Conservation (phyloP, 2,888 invertebrate genomes). For the Protodeltote pygarga region DNA sequence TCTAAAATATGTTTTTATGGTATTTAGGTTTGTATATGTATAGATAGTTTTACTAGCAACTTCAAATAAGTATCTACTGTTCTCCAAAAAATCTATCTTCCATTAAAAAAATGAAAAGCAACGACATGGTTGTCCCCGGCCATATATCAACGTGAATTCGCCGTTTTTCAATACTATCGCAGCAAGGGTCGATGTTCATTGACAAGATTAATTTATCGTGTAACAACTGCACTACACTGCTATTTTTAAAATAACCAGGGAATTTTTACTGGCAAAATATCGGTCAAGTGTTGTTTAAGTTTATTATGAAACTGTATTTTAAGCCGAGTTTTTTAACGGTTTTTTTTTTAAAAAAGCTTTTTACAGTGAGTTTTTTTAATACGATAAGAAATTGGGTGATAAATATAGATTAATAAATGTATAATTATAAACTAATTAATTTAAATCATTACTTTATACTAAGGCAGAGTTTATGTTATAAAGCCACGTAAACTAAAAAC, state of each 20-base stretch:
- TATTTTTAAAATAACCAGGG: slow-evolving; percentile 43
- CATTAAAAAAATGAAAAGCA: slow-evolving; percentile 46
- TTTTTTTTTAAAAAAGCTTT: too few species aligned
- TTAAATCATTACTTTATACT: too few species aligned
- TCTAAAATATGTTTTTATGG: too few species aligned
- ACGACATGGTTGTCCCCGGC: slow-evolving; percentile 43
- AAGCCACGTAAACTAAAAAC: too few species aligned
- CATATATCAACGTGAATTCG: slow-evolving; percentile 61
- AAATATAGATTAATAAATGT: too few species aligned
- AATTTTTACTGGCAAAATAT: slow-evolving; percentile 15
- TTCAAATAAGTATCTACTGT: slow-evolving; percentile 2
- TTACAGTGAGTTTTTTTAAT: too few species aligned
- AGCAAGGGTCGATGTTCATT: slow-evolving; percentile 63
- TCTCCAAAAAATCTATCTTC: slow-evolving; percentile 30
- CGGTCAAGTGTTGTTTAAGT: slow-evolving; percentile 10
- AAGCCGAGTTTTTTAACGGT: too few species aligned
- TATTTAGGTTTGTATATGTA: too few species aligned
- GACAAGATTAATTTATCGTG: slow-evolving; percentile 79
- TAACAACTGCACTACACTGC: slow-evolving; percentile 62
- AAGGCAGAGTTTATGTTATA: too few species aligned
- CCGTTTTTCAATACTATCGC: slow-evolving; percentile 70
- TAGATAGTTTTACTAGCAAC: slow-evolving; percentile 14
- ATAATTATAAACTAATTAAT: too few species aligned
- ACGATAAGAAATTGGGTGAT: too few species aligned
- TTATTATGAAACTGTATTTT: not conserved